Conservation (phyloP, 2,888 invertebrate species). For the Leptinotarsa juncta region DNA sequence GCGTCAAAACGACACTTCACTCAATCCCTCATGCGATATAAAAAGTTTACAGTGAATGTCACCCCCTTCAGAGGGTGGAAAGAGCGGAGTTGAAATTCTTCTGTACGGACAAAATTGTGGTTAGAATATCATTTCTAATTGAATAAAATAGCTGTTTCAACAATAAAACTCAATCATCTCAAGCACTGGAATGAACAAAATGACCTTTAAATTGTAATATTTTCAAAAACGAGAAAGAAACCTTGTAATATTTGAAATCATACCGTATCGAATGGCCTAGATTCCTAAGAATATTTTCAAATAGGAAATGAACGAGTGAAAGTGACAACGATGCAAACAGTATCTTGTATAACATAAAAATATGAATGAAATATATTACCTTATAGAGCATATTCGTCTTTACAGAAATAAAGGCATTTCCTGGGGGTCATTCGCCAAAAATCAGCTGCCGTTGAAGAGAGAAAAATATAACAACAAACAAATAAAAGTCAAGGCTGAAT, state of each 20-base stretch:
- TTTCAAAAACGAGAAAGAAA: neutral
- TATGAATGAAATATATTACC: neutral
- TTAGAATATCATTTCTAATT: too few species aligned
- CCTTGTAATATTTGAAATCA: neutral
- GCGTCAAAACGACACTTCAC: too few species aligned
- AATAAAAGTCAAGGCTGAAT: conserved; percentile 21
- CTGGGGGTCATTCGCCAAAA: neutral
- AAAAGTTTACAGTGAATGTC: too few species aligned
- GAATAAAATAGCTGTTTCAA: too few species aligned
- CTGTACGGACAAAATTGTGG: too few species aligned
- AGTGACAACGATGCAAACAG: conserved; percentile 11
- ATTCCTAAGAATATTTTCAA: conserved; percentile 8
- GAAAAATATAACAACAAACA: conserved; percentile 22
- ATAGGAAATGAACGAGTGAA: conserved; percentile 20
- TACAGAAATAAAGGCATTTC: neutral
- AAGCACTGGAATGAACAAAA: too few species aligned
- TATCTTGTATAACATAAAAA: neutral
- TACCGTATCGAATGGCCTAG: conserved; percentile 23
- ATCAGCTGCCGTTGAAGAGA: conserved; percentile 6
- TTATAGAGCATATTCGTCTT: neutral
- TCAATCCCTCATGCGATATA: too few species aligned
- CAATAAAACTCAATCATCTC: too few species aligned
- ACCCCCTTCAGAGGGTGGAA: too few species aligned
- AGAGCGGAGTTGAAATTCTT: too few species aligned
- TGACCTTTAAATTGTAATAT: too few species aligned